Percentiles rank a stretch among this genome's conserved stretches.
phyloP scores from a whole-genome alignment of 2,797 vertebrate species.

The Melanotaenia maccullochi region DNA sequence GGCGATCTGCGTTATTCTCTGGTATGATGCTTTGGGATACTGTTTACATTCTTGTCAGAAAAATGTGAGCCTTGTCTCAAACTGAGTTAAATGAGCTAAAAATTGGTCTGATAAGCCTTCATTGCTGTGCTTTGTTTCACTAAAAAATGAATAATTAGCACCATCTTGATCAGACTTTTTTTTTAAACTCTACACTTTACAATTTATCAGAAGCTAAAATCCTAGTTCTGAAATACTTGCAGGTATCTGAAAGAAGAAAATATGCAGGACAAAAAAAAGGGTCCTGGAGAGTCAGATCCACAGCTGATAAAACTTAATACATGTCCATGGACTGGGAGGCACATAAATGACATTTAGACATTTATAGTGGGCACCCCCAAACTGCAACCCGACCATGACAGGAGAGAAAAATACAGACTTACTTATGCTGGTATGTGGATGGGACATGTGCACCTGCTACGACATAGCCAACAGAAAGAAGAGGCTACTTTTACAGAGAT shows the following conservation, averaged over 20 bases:
- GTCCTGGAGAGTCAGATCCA: background rate
- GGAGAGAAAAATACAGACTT: background rate
- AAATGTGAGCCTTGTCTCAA: background rate
- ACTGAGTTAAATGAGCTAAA: conserved; percentile 1
- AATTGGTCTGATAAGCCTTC: background rate
- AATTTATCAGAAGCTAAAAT: background rate
- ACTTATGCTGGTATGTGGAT: background rate
- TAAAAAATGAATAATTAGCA: background rate
- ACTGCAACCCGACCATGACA: background rate
- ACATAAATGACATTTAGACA: background rate
- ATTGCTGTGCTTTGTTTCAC: background rate
- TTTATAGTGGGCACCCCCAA: background rate
- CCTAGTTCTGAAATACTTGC: background rate
- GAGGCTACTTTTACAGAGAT: background rate
- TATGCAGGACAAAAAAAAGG: background rate
- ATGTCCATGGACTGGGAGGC: background rate
- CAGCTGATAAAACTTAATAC: background rate
- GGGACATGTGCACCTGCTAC: conserved; percentile 27
- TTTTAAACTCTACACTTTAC: background rate
- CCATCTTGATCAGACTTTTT: background rate
- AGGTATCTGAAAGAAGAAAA: background rate
- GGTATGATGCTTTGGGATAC: background rate
- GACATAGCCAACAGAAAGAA: background rate
- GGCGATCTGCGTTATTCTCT: conserved; percentile 2
- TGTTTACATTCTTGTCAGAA: conserved; percentile 1